These are phyloP conservation scores for Scytalopus superciliaris DNA, from an alignment of 2,113 vertebrate genomes.

Conservation along the genomic window DNA sequence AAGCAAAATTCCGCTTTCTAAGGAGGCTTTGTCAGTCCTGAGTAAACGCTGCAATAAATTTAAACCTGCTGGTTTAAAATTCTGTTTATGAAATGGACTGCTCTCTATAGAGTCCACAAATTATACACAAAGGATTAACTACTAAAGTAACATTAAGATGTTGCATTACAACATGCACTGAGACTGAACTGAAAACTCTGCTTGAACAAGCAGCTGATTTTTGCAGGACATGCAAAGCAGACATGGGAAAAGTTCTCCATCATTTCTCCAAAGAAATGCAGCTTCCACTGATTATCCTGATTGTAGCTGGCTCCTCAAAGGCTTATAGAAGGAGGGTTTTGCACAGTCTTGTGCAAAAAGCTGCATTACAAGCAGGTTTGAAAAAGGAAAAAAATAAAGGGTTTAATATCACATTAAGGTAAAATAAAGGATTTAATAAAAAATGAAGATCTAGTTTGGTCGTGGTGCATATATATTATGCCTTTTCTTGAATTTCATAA, in stretches of 20 bases:
- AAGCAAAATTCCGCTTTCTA: constrained; percentile 29
- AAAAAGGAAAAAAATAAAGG: background rate
- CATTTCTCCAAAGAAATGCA: background rate
- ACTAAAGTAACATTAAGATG: background rate
- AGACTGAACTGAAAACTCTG: background rate
- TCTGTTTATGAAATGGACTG: constrained; percentile 42
- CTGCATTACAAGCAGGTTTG: background rate
- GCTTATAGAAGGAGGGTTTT: background rate
- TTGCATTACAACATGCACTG: background rate
- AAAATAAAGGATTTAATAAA: background rate
- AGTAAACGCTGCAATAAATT: constrained; percentile 39
- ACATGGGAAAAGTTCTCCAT: background rate
- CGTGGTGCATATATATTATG: background rate
- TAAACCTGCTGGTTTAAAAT: constrained; percentile 36
- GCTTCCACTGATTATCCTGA: background rate
- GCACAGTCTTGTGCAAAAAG: background rate
- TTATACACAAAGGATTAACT: constrained; percentile 42
- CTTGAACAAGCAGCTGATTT: constrained; percentile 4
- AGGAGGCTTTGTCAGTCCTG: constrained; percentile 43
- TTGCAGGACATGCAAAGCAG: background rate
- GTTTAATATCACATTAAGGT: background rate
- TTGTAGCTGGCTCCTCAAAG: background rate
- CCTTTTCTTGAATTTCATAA: background rate
- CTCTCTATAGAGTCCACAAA: constrained; percentile 13
- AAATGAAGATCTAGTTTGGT: background rate